Evolutionary conservation across 2,888 invertebrate species (phyloP).

Genomic region (Diaperis boleti): DNA sequence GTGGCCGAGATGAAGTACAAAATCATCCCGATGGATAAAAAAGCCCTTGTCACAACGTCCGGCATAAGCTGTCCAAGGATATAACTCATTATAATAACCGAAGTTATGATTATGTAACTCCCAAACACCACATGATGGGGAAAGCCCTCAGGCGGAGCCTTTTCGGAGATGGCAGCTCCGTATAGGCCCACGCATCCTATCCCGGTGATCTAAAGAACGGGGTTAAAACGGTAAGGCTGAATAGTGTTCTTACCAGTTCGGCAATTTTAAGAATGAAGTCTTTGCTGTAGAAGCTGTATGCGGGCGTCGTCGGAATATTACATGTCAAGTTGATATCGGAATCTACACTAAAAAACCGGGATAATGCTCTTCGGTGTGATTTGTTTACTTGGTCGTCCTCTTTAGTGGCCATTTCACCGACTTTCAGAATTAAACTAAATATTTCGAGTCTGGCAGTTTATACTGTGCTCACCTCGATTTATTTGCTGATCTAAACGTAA

Average conservation of each 20-base stretch:
- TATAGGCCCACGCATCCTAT: constrained; percentile 55
- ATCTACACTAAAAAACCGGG: constrained; percentile 51
- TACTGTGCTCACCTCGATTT: too few relatives aligned
- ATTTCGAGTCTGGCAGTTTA: constrained; percentile 1
- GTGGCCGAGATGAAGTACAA: constrained; percentile 55
- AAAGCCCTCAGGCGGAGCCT: constrained; percentile 50
- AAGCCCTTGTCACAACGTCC: constrained; percentile 56
- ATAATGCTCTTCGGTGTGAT: constrained; percentile 13
- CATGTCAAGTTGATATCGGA: constrained; percentile 47
- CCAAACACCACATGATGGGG: constrained; percentile 59
- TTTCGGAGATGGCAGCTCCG: constrained; percentile 46
- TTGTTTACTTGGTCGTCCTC: constrained; percentile 10
- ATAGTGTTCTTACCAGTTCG: constrained; percentile 51
- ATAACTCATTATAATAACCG: constrained; percentile 58
- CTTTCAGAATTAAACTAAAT: constrained; percentile 2
- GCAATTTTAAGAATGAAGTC: constrained; percentile 54
- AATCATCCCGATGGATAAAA: constrained; percentile 54
- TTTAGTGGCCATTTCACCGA: constrained; percentile 18
- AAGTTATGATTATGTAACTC: constrained; percentile 57
- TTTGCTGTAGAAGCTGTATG: constrained; percentile 47
- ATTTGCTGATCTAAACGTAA: not conserved
- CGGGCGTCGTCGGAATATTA: constrained; percentile 38
- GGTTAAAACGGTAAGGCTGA: not conserved
- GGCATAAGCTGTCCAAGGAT: constrained; percentile 57
- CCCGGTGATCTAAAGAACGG: constrained; percentile 50